These are phyloP conservation scores for Chascanopsetta lugubris DNA, from an alignment of 2,113 vertebrate genomes.

Conservation along the genomic window DNA sequence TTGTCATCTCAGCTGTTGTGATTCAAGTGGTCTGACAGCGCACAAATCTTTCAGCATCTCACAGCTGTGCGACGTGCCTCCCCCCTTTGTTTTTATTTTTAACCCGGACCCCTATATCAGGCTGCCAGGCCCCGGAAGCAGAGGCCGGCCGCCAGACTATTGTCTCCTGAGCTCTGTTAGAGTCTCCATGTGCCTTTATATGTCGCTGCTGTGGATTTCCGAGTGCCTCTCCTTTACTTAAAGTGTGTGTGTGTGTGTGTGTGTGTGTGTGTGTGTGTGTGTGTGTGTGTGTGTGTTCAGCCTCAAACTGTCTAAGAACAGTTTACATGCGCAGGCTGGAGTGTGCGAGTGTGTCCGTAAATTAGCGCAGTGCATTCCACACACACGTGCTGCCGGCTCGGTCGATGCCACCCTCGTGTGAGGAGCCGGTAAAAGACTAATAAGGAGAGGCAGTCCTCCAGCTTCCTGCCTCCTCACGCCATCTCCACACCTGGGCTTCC, in stretches of 20 bases:
- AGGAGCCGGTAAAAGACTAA: conserved; percentile 55
- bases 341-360: conserved; percentile 61
- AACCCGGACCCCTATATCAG: conserved; percentile 74
- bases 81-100: conserved; percentile 84
- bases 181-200: conserved; percentile 14
- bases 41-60: conserved; percentile 77
- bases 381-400: conserved; percentile 66
- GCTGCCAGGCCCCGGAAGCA: conserved; percentile 35
- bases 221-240: no score
- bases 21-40: conserved; percentile 83
- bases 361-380: conserved; percentile 72
- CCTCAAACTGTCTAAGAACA: conserved; percentile 59
- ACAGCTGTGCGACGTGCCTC: conserved; percentile 85
- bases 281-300: conserved; percentile 31
- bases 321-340: conserved; percentile 40
- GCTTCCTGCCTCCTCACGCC: neutral
- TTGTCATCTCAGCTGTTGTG: conserved; percentile 89
- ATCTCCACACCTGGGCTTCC: neutral
- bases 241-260: conserved; percentile 6
- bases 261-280: conserved; percentile 29
- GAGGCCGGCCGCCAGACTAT: conserved; percentile 51
- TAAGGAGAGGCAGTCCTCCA: conserved; percentile 20
- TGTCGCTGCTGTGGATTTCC: no score
- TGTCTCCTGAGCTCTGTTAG: conserved; percentile 54
- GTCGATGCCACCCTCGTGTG: conserved; percentile 68